Evolutionary conservation across 1,140 invertebrate species (phyloP), one percentile per base, ranked within the genome.

Genomic region (Hirudo medicinalis): DNA sequence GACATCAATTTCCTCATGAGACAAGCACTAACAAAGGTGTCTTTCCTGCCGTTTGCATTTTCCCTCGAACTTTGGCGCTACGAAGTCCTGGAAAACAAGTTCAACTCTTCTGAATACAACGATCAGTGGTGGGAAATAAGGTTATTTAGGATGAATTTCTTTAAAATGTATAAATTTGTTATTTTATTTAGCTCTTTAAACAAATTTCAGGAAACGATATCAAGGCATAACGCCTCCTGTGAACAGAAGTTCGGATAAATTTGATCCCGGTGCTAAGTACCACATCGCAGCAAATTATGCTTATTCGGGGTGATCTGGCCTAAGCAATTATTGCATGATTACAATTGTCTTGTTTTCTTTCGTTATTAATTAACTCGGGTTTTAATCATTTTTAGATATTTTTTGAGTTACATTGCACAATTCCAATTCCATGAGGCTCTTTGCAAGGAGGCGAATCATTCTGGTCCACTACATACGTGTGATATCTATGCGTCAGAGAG

Each of bases 371-470:
- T n/a, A 11, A 72, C n/a, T 69, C 5, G 25, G 15, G 43, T 72
- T 54, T 13, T 13, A 19, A 9, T 22, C 9, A 1, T 49, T 49
- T 40, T 49, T 75, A 80, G 80, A 68, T 82, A 81, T 54, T 79
- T 81, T 73, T 73, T 81, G 32, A 90, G 90, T 74, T 90, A 88
- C 2, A 85, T 96, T 6, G 85, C 95, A 3, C 92, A 95, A 81
- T 95, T 95, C 84, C 92, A 95, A 81, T 86, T 97, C n/a, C 91
- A 94, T 79, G 83, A 90, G 54, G 85, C 89, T 3, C 80, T 95
- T 68, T 96, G 92, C 77, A 84, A 86, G 63, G 87, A 87, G 0
- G 88, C 91, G 0, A 87, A 88, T 4, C 89, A 93, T 78, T 81
- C 78, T 0, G 87, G 87, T 68, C 89, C 89, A 0, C 80, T 96